Evolutionary conservation across 2,888 invertebrate species (phyloP).

Genomic region (Ophion costatus): DNA sequence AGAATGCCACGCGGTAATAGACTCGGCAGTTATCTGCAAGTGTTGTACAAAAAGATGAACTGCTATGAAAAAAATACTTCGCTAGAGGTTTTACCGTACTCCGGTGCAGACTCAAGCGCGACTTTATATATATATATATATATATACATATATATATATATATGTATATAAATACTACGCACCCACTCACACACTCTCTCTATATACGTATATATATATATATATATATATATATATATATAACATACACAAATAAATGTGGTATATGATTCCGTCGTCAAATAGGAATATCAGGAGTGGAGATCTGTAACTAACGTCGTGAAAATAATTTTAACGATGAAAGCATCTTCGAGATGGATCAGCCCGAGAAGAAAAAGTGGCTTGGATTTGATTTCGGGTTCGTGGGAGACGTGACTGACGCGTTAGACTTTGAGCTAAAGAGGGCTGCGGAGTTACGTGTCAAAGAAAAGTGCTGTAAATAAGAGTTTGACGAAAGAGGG

Average conservation of each 20-base stretch:
- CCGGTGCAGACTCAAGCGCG: neutral
- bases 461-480: slow-evolving; percentile 46
- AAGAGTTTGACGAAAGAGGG: slow-evolving; percentile 36
- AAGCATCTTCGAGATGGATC: neutral
- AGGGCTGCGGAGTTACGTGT: slow-evolving; percentile 6
- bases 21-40: slow-evolving; percentile 40
- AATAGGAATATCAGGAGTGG: neutral
- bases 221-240: too few relatives aligned
- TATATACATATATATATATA: neutral
- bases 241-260: neutral
- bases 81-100: neutral
- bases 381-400: neutral
- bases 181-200: too few relatives aligned
- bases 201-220: too few relatives aligned
- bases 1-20: slow-evolving; percentile 14
- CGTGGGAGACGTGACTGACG: neutral
- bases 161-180: too few relatives aligned
- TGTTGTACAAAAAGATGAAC: slow-evolving; percentile 23
- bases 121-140: neutral
- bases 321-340: neutral
- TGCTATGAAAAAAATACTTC: neutral
- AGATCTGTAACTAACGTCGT: neutral
- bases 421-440: slow-evolving; percentile 13
- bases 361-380: neutral
- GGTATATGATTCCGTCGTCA: neutral